Base-by-base conservation (phyloP, 2,797 vertebrate species). In the Crax fasciolata region DNA sequence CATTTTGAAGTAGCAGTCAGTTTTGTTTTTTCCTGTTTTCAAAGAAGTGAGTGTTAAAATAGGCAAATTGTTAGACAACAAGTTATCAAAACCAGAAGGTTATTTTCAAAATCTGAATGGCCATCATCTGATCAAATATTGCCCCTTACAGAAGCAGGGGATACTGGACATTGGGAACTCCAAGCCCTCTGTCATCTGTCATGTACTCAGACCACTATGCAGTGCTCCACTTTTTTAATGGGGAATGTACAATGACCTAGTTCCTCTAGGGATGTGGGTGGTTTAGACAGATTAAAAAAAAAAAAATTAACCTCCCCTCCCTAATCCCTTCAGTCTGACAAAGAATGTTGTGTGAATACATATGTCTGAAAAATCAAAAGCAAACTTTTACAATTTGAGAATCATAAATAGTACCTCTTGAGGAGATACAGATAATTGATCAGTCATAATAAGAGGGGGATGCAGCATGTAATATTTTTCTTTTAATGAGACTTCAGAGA, bases 401-500 rank as follows among this genome's bases (percentile, higher is more conserved):
- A 79, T 88, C 59, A 79, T 63, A 89, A 94, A 49, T 44, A 90
- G 63, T 19, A 76, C 6, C 52, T 94, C 78, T 92, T 71, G 67
- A 89, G 67, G 89, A 71, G 67, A 73, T 58, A 87, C 23, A 82
- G 74, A 79, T 67, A 93, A 90, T 23, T 90, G 80, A 90, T 94
- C 84, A 89, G 75, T 84, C 78, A 71, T 59, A 83, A 65, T 63
- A 88, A 77, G 51, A 91, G 24, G 9, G 27, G 13, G 51, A 90
- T 93, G 61, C 19, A 72, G 67, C 27, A 55, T 30, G n/a, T 57
- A 82, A 79, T 57, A 71, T 79, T 84, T 82, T 90, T 67, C 71
- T 95, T 71, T 62, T 61, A 90, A 96, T 85, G 7, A 96, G 52
- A 93, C 80, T 96, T 92, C 81, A 89, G 49, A 93, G 74, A 74